Conservation (phyloP, 2,113 vertebrate species). For the Poecilia latipinna region DNA sequence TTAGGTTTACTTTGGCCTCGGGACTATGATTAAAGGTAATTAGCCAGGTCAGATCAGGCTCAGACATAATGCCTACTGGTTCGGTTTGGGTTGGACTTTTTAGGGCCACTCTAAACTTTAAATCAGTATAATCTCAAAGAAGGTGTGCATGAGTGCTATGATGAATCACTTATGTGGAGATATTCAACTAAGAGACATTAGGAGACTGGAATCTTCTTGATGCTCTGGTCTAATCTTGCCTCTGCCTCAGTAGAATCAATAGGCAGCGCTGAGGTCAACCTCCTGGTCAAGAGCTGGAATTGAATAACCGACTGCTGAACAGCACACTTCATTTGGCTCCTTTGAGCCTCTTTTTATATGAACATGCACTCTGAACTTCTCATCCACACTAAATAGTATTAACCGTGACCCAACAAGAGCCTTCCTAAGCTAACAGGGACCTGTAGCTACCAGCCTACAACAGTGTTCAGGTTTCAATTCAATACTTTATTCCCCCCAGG, state of each 20-base stretch:
- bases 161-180: slow-evolving; percentile 13
- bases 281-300: slow-evolving; percentile 53
- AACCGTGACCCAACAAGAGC: slow-evolving; percentile 56
- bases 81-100: no score
- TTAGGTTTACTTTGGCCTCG: no score
- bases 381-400: slow-evolving; percentile 66
- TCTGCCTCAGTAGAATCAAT: slow-evolving; percentile 52
- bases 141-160: slow-evolving; percentile 15
- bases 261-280: slow-evolving; percentile 67
- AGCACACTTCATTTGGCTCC: slow-evolving; percentile 67
- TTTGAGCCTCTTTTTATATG: slow-evolving; percentile 53
- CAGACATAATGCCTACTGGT: no score
- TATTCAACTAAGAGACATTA: slow-evolving; percentile 11
- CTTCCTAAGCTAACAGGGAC: slow-evolving; percentile 62
- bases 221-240: slow-evolving; percentile 23
- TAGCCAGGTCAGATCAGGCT: no score
- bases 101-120: no score
- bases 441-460: slow-evolving; percentile 42
- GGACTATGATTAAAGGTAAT: no score
- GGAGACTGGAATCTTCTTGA: neutral
- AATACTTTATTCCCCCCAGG: no score
- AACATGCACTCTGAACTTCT: slow-evolving; percentile 52
- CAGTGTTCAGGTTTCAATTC: slow-evolving; percentile 9
- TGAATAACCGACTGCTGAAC: slow-evolving; percentile 71
- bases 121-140: slow-evolving; percentile 11